Evolutionary conservation across 2,113 vertebrate genomes (phyloP), one percentile per base, ranked within the genome.

Genomic region (Tricholaema leucomelas): DNA sequence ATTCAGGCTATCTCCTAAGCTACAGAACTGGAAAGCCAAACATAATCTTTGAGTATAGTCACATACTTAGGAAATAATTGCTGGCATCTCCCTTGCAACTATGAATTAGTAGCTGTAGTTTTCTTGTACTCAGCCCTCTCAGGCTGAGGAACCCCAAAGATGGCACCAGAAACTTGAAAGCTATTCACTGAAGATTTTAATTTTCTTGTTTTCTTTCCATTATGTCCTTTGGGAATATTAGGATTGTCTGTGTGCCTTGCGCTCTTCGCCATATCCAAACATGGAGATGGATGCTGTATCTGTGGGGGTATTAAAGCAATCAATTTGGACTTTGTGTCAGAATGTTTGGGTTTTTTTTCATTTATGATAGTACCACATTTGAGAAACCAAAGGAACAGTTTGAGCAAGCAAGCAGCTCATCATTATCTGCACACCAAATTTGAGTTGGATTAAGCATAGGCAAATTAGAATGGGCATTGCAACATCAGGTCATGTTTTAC

Each of bases 391-490:
- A 67, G 14, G n/a, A 92, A 71, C 6, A 50, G 42, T 55, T 7
- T 38, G 12, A 87, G 28, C 46, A 91, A 84, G 56, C 33, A 88
- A 54, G 33, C 70, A 78, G 17, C 11, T 64, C n/a, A 71, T 81
- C 64, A 64, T 55, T 86, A 61, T 23, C 61, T 71, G 61, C 42
- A 46, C 38, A 72, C 23, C 8, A 58, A 78, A n/a, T 8, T 20
- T 33, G 11, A 82, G 28, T 2, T 70, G 30, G 88, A 75, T 72
- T 71, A 71, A 75, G 27, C n/a, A 50, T 44, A 81, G 28, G 48
- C 18, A 92, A 81, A 63, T 81, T 81, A 74, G 66, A 87, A 75
- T 30, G 71, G 28, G 23, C 81, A 17, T 78, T 81, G 63, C 33
- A 64, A 60, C 35, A 69, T 38, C 18, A 69, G n/a, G 44, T 89